Evolutionary conservation across 2,113 vertebrate genomes (phyloP).

Genomic region (Gadus macrocephalus): DNA sequence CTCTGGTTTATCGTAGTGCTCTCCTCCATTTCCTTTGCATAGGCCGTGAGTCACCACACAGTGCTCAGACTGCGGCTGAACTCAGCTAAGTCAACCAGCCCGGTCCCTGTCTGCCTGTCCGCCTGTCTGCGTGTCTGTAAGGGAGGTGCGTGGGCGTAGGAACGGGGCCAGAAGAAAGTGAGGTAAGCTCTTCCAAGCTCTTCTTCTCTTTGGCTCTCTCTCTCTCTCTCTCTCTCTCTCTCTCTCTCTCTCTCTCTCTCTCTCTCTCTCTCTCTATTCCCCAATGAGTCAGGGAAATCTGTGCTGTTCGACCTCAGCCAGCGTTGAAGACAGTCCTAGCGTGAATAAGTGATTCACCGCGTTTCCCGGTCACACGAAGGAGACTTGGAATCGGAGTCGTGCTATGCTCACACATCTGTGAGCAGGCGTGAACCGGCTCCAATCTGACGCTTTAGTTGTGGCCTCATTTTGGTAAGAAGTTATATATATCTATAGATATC

Average conservation of each 20-base stretch:
- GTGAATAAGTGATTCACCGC: slow-evolving; percentile 27
- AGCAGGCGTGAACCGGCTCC: too few species aligned
- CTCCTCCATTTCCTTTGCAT: slow-evolving; percentile 29
- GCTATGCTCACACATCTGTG: not conserved
- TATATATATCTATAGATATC: too few species aligned
- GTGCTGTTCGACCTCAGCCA: slow-evolving; percentile 8
- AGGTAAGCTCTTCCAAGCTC: slow-evolving; percentile 69
- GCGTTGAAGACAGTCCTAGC: not conserved
- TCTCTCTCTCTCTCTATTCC: slow-evolving; percentile 33
- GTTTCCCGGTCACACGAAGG: not conserved
- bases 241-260: not conserved
- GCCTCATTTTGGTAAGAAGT: too few species aligned
- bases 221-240: too few species aligned
- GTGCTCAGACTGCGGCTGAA: slow-evolving; percentile 41
- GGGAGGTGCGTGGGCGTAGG: slow-evolving; percentile 50
- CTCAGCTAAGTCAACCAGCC: slow-evolving; percentile 44
- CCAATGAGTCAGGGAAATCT: slow-evolving; percentile 57
- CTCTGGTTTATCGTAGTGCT: too few species aligned
- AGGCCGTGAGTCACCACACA: slow-evolving; percentile 69
- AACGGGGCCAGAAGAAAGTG: slow-evolving; percentile 41
- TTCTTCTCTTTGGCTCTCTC: not conserved
- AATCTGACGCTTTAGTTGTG: too few species aligned
- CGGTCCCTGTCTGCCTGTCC: slow-evolving; percentile 32
- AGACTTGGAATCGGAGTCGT: not conserved
- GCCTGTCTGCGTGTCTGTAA: slow-evolving; percentile 22